Evolutionary conservation across 2,797 vertebrate genomes (phyloP).

Genomic region (Chromis chromis): DNA sequence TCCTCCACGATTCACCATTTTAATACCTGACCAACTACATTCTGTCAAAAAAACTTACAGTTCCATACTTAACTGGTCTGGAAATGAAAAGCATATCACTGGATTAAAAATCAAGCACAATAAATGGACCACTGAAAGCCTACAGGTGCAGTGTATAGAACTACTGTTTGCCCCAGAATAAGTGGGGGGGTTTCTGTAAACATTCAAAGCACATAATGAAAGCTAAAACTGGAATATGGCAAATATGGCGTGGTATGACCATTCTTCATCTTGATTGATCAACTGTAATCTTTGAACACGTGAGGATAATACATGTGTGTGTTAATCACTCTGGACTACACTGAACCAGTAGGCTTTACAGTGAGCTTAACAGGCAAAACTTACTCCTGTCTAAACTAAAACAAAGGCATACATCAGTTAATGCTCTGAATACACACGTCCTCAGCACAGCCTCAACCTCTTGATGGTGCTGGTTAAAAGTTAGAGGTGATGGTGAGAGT

Average conservation of each 20-base stretch:
- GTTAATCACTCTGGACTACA: slow-evolving; percentile 32
- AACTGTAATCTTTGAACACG: slow-evolving; percentile 25
- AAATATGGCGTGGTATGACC: slow-evolving; percentile 28
- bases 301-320: slow-evolving; percentile 22
- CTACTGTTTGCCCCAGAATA: slow-evolving; percentile 31
- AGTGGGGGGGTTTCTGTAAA: slow-evolving; percentile 44
- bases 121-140: slow-evolving; percentile 56
- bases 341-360: slow-evolving; percentile 61
- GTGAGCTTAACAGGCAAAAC: slow-evolving; percentile 41
- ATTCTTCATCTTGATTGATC: slow-evolving; percentile 4
- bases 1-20: slow-evolving; percentile 29
- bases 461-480: slow-evolving; percentile 41
- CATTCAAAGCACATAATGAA: slow-evolving; percentile 39
- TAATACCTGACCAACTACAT: slow-evolving; percentile 44
- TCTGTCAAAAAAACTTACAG: slow-evolving; percentile 33
- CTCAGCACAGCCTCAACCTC: slow-evolving; percentile 40
- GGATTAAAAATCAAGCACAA: slow-evolving; percentile 51
- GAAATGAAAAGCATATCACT: slow-evolving; percentile 61
- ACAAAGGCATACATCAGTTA: slow-evolving; percentile 63
- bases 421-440: slow-evolving; percentile 63
- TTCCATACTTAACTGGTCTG: slow-evolving; percentile 43
- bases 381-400: slow-evolving; percentile 55
- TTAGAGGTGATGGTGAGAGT: slow-evolving; percentile 8
- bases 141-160: slow-evolving; percentile 55
- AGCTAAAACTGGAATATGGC: slow-evolving; percentile 33